Base-by-base conservation (phyloP, 2,113 vertebrate genomes). In the Phyllopteryx taeniolatus region DNA sequence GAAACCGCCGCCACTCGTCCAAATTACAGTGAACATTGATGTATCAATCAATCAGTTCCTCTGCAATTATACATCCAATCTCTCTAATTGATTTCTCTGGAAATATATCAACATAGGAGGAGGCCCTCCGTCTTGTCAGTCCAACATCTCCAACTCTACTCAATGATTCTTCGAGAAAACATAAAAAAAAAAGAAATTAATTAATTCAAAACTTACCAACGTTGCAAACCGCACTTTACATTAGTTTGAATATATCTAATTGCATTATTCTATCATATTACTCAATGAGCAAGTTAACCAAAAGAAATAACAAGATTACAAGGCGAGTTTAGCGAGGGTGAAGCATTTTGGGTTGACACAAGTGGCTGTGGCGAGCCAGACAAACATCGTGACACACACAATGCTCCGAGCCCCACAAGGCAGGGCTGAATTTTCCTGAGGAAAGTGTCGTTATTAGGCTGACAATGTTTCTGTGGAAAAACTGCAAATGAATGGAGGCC, bases 401-500 rank as follows among this genome's bases (percentile, higher is more conserved):
- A 74, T 46, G 31, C 31, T 35, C 0, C 8, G 31, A 27, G 31
- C 12, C 57, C 57, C 57, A 27, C 51, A 42, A 69, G 78, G 73
- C 22, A 51, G 51, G 43, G 53, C 70, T 75, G 77, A 67, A 64
- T 79, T 80, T 85, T 31, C 65, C 73, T 67, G 74, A 71, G 72
- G 75, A 71, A 77, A 64, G 59, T 49, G 43, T 84, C 82, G 73
- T 77, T 70, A 74, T 67, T 73, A 71, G 66, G 70, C 68, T 84
- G 74, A 89, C 77, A 80, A 80, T 15, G 72, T 82, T 79, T 75
- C 74, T 73, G 78, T 61, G 67, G 53, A 83, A 83, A 79, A 82
- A 81, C 51, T 70, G 62, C 69, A 79, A 88, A 92, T 90, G 90
- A 91, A 93, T 91, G 83, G 88, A 86, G 62, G 76, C 86, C 87